Percentiles rank a stretch among this genome's conserved stretches.
phyloP scores from a whole-genome alignment of 2,888 invertebrate genomes.

The Caenorhabditis zanzibari region DNA sequence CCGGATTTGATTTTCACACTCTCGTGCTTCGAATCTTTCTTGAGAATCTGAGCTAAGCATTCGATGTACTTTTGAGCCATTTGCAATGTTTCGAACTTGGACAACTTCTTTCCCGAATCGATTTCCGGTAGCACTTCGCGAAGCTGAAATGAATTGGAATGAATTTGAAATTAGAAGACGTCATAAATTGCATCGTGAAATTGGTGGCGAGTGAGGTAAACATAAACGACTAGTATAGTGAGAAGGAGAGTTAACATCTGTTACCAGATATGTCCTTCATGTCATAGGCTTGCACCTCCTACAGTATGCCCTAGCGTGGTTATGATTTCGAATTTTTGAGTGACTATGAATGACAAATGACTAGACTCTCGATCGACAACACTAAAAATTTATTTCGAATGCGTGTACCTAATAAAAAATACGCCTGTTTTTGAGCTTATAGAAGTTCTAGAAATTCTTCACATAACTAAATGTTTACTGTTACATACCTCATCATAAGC shows the following conservation, averaged over 20 bases:
- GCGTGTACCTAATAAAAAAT: too few species aligned
- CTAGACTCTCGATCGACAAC: too few species aligned
- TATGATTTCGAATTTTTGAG: constrained; percentile 63
- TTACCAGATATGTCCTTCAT: constrained; percentile 63
- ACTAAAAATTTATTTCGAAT: too few species aligned
- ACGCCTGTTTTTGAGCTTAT: too few species aligned
- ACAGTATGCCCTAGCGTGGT: constrained; percentile 44
- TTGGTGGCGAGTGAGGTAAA: constrained; percentile 59
- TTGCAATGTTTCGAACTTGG: constrained; percentile 83
- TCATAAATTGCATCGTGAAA: constrained; percentile 56
- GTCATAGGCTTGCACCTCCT: constrained; percentile 41
- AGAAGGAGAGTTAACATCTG: constrained; percentile 64
- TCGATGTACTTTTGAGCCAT: constrained; percentile 83
- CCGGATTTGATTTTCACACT: constrained; percentile 27
- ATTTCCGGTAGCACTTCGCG: constrained; percentile 82
- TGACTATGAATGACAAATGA: constrained; percentile 45
- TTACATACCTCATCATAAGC: constrained; percentile 82
- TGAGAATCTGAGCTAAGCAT: constrained; percentile 72
- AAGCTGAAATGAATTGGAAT: constrained; percentile 72
- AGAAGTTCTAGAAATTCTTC: too few species aligned
- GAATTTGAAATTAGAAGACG: constrained; percentile 42
- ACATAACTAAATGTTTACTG: not conserved
- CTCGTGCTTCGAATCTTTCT: constrained; percentile 41
- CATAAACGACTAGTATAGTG: constrained; percentile 39
- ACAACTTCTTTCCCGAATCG: constrained; percentile 82